phyloP scores from a whole-genome alignment of 2,113 vertebrate genomes.

The Podiceps cristatus region DNA sequence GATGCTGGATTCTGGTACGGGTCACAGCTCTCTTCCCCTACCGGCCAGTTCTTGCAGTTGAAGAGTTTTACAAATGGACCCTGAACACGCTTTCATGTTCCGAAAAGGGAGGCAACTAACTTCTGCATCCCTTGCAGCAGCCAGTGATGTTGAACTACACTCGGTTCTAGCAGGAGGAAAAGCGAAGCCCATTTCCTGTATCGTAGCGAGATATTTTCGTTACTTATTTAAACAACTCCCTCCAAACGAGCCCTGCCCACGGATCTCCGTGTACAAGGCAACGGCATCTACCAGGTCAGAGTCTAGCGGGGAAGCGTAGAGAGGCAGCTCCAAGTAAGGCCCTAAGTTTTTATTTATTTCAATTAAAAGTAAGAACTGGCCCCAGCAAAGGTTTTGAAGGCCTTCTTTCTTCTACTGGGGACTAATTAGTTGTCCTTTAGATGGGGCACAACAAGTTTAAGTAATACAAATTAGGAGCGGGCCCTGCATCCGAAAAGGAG shows the following conservation, averaged over 20 bases:
- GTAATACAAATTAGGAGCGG: background rate
- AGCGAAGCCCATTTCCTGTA: rapidly evolving
- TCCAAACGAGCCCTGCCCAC: rapidly evolving
- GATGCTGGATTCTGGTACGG: background rate
- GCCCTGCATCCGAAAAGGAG: background rate
- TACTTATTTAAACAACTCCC: background rate
- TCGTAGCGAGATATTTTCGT: rapidly evolving
- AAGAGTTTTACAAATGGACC: rapidly evolving
- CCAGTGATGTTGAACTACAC: background rate
- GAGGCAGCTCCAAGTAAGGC: background rate
- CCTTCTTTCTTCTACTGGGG: background rate
- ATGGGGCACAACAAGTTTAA: background rate
- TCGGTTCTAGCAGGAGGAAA: rapidly evolving
- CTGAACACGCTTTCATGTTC: rapidly evolving
- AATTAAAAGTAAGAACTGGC: background rate
- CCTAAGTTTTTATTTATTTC: background rate
- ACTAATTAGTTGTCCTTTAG: background rate
- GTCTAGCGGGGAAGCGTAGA: rapidly evolving
- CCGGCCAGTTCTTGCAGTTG: background rate
- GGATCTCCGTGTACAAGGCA: background rate
- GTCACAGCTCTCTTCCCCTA: rapidly evolving
- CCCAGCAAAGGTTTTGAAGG: background rate
- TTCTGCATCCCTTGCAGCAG: background rate
- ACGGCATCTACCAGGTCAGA: background rate
- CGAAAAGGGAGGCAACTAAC: background rate